Evolutionary conservation across 1,140 invertebrate genomes (phyloP), one percentile per base, ranked within the genome.

Genomic region (Theocolax elegans): DNA sequence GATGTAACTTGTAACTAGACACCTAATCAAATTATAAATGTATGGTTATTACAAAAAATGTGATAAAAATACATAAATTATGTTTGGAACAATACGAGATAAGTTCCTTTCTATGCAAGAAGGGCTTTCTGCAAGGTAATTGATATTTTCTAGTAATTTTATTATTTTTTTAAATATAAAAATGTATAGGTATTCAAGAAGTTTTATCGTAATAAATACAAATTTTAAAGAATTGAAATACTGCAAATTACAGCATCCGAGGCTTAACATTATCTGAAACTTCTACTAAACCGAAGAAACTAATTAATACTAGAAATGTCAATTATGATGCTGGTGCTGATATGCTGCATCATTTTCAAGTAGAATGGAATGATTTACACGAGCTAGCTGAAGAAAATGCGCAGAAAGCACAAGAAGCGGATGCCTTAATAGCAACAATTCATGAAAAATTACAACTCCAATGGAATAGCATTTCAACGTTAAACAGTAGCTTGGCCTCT

Each of bases 311-410:
- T 19, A 73, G 78, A 66, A 80, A 82, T 73, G 83, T 87, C 31
- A 88, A 89, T 80, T 85, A 87, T 56, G 83, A 89, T 80, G 88
- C 89, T 31, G 90, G 89, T 1, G 85, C 87, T 9, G 87, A 89
- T 72, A 73, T 91, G 59, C 79, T 91, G 23, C 84, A 87, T 70
- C 88, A 89, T 72, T 92, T 89, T 80, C 90, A 92, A 77, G 80
- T 87, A 35, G 83, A 89, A 56, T 93, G 91, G 91, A 87, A 87
- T 72, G 88, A 90, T 69, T 71, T 92, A 17, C 91, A 92, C 72
- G 80, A 87, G 60, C 78, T 89, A 15, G 88, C 89, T 42, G 90
- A 92, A 77, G 85, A 89, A 65, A 92, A 91, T 84, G 88, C 90
- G 2, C 81, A 83, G 67, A 86, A 86, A 74, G 89, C 89, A 19